Base-by-base conservation (phyloP, 2,113 vertebrate species). In the Pygoscelis adeliae region DNA sequence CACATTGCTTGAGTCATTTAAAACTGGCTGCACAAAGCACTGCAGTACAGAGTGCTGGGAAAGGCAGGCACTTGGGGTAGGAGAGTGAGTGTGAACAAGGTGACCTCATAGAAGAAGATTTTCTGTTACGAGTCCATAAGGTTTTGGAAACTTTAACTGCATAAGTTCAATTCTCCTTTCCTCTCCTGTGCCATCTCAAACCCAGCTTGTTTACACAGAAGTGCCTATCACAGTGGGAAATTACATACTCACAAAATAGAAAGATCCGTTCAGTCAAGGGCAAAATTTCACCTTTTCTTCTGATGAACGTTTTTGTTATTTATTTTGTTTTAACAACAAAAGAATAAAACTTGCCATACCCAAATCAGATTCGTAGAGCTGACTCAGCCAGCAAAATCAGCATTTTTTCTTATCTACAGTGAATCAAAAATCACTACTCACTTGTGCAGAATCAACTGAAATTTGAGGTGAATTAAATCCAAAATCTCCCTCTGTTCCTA, bases 361-460 rank as follows among this genome's bases (percentile, higher is more conserved):
- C 89, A 71, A 87, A 89, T 89, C 77, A 83, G 73, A 79, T 94
- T 78, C 89, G 21, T n/a, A 9, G 72, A 93, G 96, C 94, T 96
- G 97, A 96, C 94, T 97, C 96, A 96, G 93, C 89, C 97, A 93
- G 93, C 52, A 96, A 96, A 94, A 97, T 95, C 96, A 96, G 96
- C 97, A 91, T 93, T 96, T 96, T 89, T 93, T 70, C 85, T 62
- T 65, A 87, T 78, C 89, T 92, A 56, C 94, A 89, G 83, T 73
- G 89, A 84, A 89, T 94, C 69, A 93, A 93, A 94, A 96, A 87
- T 89, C 93, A 58, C 91, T 80, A 86, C 89, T 96, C 89, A 66
- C 90, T 95, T 18, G 87, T 78, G 87, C 83, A 78, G 91, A 89
- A 94, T 91, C 87, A 94, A 97, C 93, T 91, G 91, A 94, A 94